Evolutionary conservation across 2,113 vertebrate genomes (phyloP).

Genomic region (Maccullochella peelii): DNA sequence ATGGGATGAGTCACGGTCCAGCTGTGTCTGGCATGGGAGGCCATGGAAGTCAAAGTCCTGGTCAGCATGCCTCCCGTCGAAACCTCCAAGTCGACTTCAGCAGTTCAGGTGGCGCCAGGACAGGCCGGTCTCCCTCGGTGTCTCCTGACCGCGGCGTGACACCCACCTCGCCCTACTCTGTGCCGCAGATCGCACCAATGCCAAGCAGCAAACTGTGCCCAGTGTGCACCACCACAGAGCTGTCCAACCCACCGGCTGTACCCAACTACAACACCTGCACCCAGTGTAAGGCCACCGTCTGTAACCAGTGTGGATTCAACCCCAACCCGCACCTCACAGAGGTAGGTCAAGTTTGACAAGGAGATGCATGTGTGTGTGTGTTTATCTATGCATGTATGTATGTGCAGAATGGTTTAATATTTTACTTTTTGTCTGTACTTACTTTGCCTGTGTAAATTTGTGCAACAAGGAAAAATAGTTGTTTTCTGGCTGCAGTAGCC

Average conservation of each 20-base stretch:
- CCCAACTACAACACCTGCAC: constrained; percentile 98
- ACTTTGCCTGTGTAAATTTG: neutral
- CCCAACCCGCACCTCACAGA: constrained; percentile 98
- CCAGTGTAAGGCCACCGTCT: constrained; percentile 95
- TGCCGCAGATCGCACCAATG: constrained; percentile 97
- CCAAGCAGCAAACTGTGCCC: constrained; percentile 98
- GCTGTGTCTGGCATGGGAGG: constrained; percentile 52
- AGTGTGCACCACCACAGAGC: constrained; percentile 96
- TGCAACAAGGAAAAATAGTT: neutral
- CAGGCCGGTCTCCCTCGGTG: constrained; percentile 81
- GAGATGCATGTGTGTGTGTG: constrained; percentile 4
- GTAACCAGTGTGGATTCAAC: constrained; percentile 99
- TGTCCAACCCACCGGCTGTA: constrained; percentile 90
- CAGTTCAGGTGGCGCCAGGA: constrained; percentile 71
- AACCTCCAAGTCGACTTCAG: constrained; percentile 85
- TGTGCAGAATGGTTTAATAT: neutral
- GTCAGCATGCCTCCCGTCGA: constrained; percentile 79
- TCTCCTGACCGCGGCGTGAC: constrained; percentile 92
- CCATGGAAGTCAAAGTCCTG: constrained; percentile 71
- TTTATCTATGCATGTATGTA: constrained; percentile 14
- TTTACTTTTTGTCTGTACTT: neutral
- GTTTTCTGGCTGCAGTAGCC: neutral
- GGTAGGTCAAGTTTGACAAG: constrained; percentile 82
- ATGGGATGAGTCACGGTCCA: constrained; percentile 58
- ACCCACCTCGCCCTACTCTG: constrained; percentile 95